Conservation (phyloP, 2,113 vertebrate genomes). For the Echinops telfairi region DNA sequence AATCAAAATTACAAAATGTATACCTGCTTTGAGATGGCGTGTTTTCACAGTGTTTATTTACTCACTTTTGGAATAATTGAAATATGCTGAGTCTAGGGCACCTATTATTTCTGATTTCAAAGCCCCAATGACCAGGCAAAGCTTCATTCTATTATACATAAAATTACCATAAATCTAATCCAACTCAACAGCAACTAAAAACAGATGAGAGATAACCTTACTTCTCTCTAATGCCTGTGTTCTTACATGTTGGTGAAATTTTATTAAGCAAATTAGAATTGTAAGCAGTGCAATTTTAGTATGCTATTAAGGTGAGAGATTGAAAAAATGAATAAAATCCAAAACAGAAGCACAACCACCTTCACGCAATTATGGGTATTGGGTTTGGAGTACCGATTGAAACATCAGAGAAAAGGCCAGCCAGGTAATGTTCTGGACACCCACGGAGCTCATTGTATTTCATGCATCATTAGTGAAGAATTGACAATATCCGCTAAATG, state of each 20-base stretch:
- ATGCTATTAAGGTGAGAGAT: background rate
- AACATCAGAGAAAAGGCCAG: slow-evolving; percentile 48
- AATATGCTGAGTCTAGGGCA: background rate
- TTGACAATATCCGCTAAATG: slow-evolving; percentile 45
- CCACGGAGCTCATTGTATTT: slow-evolving; percentile 50
- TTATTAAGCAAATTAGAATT: background rate
- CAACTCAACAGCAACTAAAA: background rate
- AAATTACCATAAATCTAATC: background rate
- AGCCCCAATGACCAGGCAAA: background rate
- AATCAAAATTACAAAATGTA: background rate
- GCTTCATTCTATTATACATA: background rate
- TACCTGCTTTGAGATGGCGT: background rate
- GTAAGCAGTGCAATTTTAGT: background rate
- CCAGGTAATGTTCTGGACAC: slow-evolving; percentile 40
- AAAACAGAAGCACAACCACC: background rate
- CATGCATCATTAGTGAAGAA: slow-evolving; percentile 64
- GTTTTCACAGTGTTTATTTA: slow-evolving; percentile 2
- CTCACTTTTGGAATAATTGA: background rate
- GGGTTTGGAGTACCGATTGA: slow-evolving; percentile 47
- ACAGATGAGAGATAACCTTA: slow-evolving; percentile 11
- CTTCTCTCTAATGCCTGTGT: background rate
- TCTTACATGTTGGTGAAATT: slow-evolving; percentile 14
- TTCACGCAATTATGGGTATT: slow-evolving; percentile 33
- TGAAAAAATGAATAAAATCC: background rate
- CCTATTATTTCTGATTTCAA: background rate